phyloP scores from a whole-genome alignment of 2,113 vertebrate species.

The Fregata magnificens region DNA sequence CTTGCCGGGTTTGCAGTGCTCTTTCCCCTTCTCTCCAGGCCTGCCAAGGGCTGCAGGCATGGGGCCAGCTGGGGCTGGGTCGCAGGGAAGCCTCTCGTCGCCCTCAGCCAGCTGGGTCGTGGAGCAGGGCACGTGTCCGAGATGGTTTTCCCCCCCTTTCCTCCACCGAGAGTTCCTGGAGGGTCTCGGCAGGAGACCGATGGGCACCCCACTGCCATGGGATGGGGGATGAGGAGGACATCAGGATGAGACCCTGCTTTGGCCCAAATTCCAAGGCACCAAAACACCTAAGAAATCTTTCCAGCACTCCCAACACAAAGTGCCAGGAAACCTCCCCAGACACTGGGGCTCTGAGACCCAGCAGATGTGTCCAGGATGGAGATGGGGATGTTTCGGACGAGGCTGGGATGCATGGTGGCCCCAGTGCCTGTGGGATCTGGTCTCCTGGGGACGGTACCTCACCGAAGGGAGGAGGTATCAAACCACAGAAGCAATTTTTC shows the following conservation, averaged over 20 bases:
- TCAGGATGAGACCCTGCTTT: background rate
- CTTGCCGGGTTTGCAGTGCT: background rate
- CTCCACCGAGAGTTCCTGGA: background rate
- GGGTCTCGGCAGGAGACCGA: rapidly evolving
- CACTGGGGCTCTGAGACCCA: background rate
- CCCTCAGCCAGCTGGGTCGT: background rate
- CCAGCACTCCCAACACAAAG: background rate
- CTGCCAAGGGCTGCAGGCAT: background rate
- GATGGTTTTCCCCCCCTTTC: background rate
- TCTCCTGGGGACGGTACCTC: background rate
- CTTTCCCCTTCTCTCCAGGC: constrained; percentile 22
- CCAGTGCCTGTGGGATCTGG: background rate
- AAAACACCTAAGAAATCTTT: background rate
- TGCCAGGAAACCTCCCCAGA: background rate
- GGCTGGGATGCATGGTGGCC: background rate
- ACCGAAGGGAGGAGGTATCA: background rate
- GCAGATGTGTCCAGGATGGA: background rate
- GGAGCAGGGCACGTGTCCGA: rapidly evolving
- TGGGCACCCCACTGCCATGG: rapidly evolving
- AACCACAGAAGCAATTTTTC: background rate
- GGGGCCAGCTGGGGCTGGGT: constrained; percentile 19
- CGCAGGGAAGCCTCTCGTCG: background rate
- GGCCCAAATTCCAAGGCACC: background rate
- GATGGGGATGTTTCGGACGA: rapidly evolving
- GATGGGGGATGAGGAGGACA: background rate